Conservation (phyloP, 1,140 invertebrate species). For the Lepidotrigona ventralis region DNA sequence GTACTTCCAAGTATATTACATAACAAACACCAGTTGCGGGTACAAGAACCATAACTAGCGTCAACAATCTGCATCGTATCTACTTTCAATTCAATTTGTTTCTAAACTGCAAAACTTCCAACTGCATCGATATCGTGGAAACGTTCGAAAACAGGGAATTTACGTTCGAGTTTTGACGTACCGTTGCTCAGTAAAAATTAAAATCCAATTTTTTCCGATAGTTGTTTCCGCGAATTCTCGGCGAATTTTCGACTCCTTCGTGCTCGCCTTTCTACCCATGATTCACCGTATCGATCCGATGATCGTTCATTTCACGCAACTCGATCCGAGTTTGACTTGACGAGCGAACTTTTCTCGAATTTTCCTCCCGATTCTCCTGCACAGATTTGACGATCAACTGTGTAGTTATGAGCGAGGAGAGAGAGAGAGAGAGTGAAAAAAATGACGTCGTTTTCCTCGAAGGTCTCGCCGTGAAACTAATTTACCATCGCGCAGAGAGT, state of each 20-base stretch:
- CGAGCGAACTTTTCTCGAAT: constrained; percentile 1
- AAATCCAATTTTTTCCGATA: constrained; percentile 4
- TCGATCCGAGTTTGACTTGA: too few species aligned
- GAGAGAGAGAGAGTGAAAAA: not conserved
- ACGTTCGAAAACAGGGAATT: not conserved
- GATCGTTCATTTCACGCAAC: not conserved
- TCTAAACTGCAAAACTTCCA: not conserved
- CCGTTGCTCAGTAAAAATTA: constrained; percentile 8
- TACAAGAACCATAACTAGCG: not conserved
- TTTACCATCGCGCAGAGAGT: not conserved
- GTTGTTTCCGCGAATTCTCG: not conserved
- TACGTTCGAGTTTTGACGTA: not conserved
- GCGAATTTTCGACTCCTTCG: not conserved
- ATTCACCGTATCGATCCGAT: not conserved
- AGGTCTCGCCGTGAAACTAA: not conserved
- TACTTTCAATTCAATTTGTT: not conserved
- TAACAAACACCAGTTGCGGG: not conserved
- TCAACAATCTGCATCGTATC: not conserved
- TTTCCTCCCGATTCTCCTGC: not conserved
- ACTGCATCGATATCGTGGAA: not conserved
- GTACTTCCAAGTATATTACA: too few species aligned
- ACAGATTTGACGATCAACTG: not conserved
- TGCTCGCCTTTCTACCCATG: not conserved
- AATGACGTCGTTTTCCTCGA: not conserved
- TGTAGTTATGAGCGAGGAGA: not conserved